Conservation (phyloP, 1,140 invertebrate genomes). For the Marisa cornuarietis region DNA sequence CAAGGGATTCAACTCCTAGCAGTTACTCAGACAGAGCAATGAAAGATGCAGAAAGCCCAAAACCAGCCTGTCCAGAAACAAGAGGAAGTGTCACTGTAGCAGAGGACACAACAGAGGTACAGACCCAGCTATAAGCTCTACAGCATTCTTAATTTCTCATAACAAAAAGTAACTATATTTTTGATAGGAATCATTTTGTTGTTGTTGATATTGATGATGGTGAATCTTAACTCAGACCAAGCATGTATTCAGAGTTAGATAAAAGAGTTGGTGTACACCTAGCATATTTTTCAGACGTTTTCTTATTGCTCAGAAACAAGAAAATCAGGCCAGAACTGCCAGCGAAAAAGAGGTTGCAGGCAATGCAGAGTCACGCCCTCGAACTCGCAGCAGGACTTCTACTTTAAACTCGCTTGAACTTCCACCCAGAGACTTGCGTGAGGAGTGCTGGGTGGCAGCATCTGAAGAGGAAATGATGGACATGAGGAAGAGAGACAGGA, state of each 20-base stretch:
- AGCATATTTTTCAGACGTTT: too few relatives aligned
- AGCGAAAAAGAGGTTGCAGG: too few relatives aligned
- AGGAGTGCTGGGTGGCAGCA: conserved; percentile 45
- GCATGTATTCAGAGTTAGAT: too few relatives aligned
- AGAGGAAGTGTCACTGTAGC: background rate
- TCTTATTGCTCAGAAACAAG: background rate
- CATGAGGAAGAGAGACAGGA: conserved; percentile 51
- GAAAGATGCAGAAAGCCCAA: too few relatives aligned
- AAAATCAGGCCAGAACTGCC: background rate
- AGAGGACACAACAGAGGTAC: background rate
- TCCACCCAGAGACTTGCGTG: conserved; percentile 46
- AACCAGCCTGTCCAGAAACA: too few relatives aligned
- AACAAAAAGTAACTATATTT: background rate
- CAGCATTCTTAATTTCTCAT: too few relatives aligned
- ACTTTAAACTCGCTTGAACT: conserved; percentile 49
- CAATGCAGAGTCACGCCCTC: conserved; percentile 2
- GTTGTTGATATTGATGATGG: background rate
- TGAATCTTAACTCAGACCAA: too few relatives aligned
- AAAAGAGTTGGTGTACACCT: too few relatives aligned
- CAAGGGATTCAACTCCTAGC: too few relatives aligned
- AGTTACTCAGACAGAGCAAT: too few relatives aligned
- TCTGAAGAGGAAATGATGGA: conserved; percentile 62
- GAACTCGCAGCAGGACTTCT: conserved; percentile 26
- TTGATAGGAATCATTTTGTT: background rate
- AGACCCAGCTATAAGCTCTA: background rate